Evolutionary conservation across 1,140 invertebrate genomes (phyloP), one percentile per base, ranked within the genome.

Genomic region (Asobara japonica): DNA sequence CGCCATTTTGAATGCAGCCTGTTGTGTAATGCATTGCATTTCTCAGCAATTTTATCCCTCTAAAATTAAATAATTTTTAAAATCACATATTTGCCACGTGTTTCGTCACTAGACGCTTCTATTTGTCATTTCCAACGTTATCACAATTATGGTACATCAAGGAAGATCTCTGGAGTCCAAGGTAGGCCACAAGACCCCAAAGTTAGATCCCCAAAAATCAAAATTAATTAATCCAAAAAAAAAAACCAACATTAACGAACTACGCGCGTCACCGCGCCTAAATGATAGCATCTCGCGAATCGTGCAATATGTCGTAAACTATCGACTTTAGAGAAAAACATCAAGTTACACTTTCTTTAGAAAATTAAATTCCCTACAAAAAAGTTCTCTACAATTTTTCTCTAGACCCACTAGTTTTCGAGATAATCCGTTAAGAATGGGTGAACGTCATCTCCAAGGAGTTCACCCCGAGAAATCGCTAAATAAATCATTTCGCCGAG

Each of bases 91-190:
- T 36, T 11, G 5, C 31, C 5, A 36, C 11, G 11, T 36, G 5
- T 36, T 36, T 3, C 18, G 18, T 56, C 18, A 56, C 25, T 56
- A 56, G 22, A 56, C 22, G 22, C 22, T 25, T 56, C 22, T 27
- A 56, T 56, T 56, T 5, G 25, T 56, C 51, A 27, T 27, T 56
- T 56, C 22, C 7, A 25, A 10, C 22, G 8, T 56, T 5, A 27
- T 56, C 13, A 10, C 25, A 4, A 51, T 27, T 25, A 56, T 25
- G 22, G 8, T 7, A 66, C 30, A 66, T 66, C 22, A 11, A 66
- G 65, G 51, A 56, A 22, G 51, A 56, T 3, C 51, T 56, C 51
- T 56, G 51, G 51, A 56, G 5, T 56, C n/a, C 18, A 56, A 56
- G 51, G 51, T 56, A 56, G 51, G 51, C 18, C 20, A 56, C 22